Base-by-base conservation (phyloP, 1,140 invertebrate species). In the Orius insidiosus region DNA sequence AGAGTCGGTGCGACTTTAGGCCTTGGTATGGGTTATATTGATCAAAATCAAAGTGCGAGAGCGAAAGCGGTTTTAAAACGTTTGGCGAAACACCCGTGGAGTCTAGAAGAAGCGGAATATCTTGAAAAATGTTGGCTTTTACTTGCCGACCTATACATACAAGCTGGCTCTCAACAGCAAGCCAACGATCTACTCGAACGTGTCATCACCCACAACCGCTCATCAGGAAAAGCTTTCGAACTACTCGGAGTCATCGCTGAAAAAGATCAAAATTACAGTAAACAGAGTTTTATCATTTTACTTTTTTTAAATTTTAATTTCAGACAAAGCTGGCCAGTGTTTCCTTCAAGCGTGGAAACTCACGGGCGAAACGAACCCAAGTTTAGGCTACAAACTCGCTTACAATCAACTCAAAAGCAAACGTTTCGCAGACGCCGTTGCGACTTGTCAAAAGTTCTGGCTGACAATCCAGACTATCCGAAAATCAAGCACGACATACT, bases 101-200 rank as follows among this genome's bases (percentile, higher is more conserved):
- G 76, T 8, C 84, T 89, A 50, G 86, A 90, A 62, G 90, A 97
- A 56, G 89, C 90, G 0, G 90, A 97, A 57, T 93, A 95, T 60
- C 66, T 98, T 33, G 93, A 98, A 64, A 76, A 80, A 50, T 87
- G 36, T 24, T 98, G 93, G 94, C 58, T 98, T 4, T 65, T 97
- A 3, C 65, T n/a, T 11, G 83, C 88, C 0, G 90, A 96, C 51
- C 81, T 89, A n/a, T n/a, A 95, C 60, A 78, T 93, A 18, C 83
- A 84, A 60, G 76, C 82, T 13, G 78, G 75, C 14, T 90, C 95
- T 63, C 76, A 78, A 54, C 90, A 96, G 40, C 71, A 88, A 40
- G 86, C 89, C 0, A 75, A 74, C 32, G 85, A 92, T 52, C 62
- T 94, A 15, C 63, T 97, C 6, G 76, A 69, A 46, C 76, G 78